Conservation (phyloP, 64 coral and sea anemone species). For the Cladopsammia gracilis region DNA sequence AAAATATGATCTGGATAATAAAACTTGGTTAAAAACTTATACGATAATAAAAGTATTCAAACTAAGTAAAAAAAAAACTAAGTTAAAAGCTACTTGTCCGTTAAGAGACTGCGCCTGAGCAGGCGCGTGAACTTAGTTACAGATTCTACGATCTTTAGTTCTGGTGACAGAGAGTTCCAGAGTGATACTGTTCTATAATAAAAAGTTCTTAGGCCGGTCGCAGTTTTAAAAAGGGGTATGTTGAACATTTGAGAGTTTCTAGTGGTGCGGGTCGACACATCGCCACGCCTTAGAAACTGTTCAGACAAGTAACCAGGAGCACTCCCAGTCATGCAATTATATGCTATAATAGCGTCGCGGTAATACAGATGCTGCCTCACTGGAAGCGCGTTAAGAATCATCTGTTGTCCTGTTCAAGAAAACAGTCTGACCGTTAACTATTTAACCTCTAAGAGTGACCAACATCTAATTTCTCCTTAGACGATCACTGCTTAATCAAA, state of each 20-base stretch:
- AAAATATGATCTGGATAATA: too few relatives aligned
- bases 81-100: neutral
- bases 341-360: neutral
- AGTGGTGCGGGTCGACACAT: neutral
- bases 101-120: neutral
- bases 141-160: neutral
- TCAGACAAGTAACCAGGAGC: neutral
- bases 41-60: too few relatives aligned
- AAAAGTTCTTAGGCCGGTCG: neutral
- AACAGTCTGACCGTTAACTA: too few relatives aligned
- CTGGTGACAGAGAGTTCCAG: neutral
- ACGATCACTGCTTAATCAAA: too few relatives aligned
- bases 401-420: too few relatives aligned
- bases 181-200: neutral
- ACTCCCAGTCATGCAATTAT: constrained; percentile 13
- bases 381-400: neutral
- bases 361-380: constrained; percentile 2
- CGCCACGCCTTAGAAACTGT: neutral
- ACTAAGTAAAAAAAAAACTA: neutral
- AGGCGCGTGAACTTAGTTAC: neutral
- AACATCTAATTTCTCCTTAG: too few relatives aligned
- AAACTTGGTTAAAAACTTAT: too few relatives aligned
- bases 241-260: neutral
- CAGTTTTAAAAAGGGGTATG: neutral
- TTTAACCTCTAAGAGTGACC: too few relatives aligned